Base-by-base conservation (phyloP, 1,140 invertebrate species). In the Bombus sylvicola region DNA sequence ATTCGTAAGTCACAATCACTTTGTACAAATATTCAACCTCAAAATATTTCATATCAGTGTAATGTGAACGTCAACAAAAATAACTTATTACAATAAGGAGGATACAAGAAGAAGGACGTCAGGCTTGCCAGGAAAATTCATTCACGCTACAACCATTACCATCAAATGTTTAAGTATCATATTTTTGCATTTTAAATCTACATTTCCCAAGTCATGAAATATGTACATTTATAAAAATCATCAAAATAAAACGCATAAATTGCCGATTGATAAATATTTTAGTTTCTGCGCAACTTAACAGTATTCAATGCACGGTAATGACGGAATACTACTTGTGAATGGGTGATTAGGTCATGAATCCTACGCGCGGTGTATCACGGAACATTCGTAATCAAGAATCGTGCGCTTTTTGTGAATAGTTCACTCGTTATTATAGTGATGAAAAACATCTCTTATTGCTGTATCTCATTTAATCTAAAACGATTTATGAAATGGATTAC, bases 341-440 rank as follows among this genome's bases (percentile, higher is more conserved):
- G 76, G 76, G 31, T 72, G 83, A 84, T 84, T 79, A 84, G 75
- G 18, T 79, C 83, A 79, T 15, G 39, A 72, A 53, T 62, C n/a
- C 68, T 57, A 64, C 25, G 74, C 66, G n/a, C 15, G 37, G 53
- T n/a, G 47, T 71, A 71, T 79, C 47, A 22, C 37, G 59, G 83
- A 66, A 84, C 31, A 79, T 79, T 84, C 76, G 71, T 66, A 71
- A 25, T 15, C 37, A 76, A 59, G 64, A 84, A 72, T 84, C 76
- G 47, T 71, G 79, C 76, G 79, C 79, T 84, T 66, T 84, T 84
- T 71, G 71, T n/a, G 53, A 28, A 66, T 31, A 71, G 47, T 84
- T 72, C 34, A n/a, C 47, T 34, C 66, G n/a, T 47, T 79, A 68
- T 47, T 66, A 39, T 39, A 31, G 22, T 3, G 22, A n/a, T 37